Evolutionary conservation across 2,113 vertebrate genomes (phyloP).

Genomic region (Tyrannus savana): DNA sequence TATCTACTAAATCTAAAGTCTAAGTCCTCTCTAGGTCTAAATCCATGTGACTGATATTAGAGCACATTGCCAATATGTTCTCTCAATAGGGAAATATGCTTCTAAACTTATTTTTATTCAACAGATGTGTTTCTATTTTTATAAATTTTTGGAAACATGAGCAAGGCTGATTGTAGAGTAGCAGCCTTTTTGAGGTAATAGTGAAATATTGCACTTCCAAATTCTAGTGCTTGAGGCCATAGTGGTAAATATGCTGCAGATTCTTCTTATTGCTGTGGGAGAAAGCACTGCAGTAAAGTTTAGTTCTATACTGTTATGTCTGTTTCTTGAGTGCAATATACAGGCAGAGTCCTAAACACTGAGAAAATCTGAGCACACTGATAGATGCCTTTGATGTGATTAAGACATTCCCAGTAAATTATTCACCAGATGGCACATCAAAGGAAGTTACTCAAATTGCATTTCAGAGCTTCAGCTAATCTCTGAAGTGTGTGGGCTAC

Average conservation of each 20-base stretch:
- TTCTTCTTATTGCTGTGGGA: background rate
- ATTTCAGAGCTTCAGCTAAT: constrained; percentile 40
- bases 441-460: constrained; percentile 31
- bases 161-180: background rate
- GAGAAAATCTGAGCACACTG: background rate
- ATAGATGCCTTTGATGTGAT: constrained; percentile 59
- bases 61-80: background rate
- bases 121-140: background rate
- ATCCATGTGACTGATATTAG: background rate
- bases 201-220: background rate
- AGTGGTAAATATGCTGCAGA: background rate
- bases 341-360: background rate
- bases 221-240: background rate
- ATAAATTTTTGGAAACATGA: background rate
- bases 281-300: background rate
- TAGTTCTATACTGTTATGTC: background rate
- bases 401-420: constrained; percentile 46
- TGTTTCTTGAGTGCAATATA: background rate
- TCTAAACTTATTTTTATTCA: background rate
- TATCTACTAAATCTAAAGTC: background rate
- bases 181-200: background rate
- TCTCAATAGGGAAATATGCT: background rate
- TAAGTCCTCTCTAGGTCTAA: background rate
- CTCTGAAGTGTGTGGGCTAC: constrained; percentile 3
- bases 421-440: constrained; percentile 58